These are phyloP conservation scores for Catostomus latipinnis DNA, from an alignment of 2,797 vertebrate genomes.

Conservation along the genomic window DNA sequence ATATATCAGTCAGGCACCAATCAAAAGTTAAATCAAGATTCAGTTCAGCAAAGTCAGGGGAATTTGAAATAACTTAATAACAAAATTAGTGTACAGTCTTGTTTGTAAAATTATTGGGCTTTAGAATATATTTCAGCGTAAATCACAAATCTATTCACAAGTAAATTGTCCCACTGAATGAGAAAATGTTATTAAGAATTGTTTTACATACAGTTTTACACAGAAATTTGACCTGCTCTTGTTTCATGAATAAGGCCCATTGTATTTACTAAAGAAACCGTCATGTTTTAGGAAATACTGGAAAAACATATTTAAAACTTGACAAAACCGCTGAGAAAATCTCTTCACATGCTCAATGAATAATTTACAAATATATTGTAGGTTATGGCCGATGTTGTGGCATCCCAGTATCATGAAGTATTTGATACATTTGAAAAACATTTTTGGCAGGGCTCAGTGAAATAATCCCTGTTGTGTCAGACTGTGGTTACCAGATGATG, in stretches of 20 bases:
- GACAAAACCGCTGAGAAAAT: neutral
- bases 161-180: neutral
- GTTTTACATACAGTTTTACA: neutral
- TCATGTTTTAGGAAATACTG: conserved; percentile 7
- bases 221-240: neutral
- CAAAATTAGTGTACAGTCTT: no score
- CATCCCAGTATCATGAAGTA: conserved; percentile 17
- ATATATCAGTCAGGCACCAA: no score
- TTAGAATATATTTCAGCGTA: neutral
- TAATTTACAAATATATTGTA: neutral
- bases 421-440: conserved; percentile 63
- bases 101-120: no score
- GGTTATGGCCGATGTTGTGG: neutral
- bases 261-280: neutral
- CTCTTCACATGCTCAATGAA: neutral
- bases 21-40: no score
- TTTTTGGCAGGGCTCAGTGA: conserved; percentile 53
- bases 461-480: conserved; percentile 76
- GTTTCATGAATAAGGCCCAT: conserved; percentile 14
- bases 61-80: no score
- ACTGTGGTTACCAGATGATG: conserved; percentile 74
- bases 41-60: no score
- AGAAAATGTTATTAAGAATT: neutral
- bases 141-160: neutral
- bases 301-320: neutral